Percentiles rank a stretch among this genome's conserved stretches.
Evolutionary conservation across 2,113 vertebrate species (phyloP).

Genomic region (Clupea harengus): DNA sequence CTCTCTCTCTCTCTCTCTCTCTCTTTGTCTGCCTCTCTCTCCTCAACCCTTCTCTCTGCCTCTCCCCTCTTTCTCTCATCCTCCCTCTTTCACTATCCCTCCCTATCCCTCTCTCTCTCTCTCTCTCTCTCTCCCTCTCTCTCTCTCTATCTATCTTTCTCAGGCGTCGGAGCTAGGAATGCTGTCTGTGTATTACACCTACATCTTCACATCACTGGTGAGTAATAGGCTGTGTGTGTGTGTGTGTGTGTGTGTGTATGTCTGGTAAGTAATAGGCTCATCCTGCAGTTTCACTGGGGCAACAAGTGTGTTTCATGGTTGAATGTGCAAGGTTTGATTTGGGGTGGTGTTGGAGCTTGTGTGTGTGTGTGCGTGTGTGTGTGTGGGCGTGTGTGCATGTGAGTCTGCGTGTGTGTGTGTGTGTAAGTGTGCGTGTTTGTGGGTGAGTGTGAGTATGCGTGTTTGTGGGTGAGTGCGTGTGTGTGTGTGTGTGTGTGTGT

Average conservation of each 20-base stretch:
- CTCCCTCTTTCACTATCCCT: not conserved
- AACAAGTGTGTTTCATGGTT: not conserved
- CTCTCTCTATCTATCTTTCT: constrained; percentile 54
- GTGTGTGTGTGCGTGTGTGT: too few relatives aligned
- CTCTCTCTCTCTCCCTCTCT: constrained; percentile 24
- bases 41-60: not conserved
- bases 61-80: not conserved
- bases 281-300: too few relatives aligned
- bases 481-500: too few relatives aligned
- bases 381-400: too few relatives aligned
- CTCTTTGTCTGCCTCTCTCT: constrained; percentile 49
- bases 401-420: too few relatives aligned
- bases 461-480: too few relatives aligned
- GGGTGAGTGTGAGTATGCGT: too few relatives aligned
- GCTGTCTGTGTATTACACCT: constrained; percentile 96
- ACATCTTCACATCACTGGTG: constrained; percentile 99
- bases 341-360: too few relatives aligned
- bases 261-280: too few relatives aligned
- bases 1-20: constrained; percentile 28
- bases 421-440: too few relatives aligned
- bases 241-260: not conserved
- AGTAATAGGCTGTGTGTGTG: constrained; percentile 54
- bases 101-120: constrained; percentile 16
- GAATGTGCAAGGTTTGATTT: too few relatives aligned
- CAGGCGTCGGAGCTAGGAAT: constrained; percentile 97